Conservation (phyloP, 2,888 invertebrate genomes). For the Morpho achilles region DNA sequence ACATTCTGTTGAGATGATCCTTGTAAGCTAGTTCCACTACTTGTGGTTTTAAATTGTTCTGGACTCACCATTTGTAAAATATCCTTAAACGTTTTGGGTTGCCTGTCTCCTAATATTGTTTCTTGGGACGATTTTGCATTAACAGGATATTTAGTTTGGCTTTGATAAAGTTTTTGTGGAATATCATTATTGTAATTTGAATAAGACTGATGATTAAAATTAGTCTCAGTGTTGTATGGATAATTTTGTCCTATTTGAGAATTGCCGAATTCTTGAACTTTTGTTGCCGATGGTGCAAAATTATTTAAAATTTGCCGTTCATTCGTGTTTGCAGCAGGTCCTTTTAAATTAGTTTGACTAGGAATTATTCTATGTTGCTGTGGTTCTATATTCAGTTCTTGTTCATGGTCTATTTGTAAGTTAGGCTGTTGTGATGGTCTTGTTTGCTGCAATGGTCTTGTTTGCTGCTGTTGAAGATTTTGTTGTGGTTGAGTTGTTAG, state of each 20-base stretch:
- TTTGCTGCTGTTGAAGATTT: background rate
- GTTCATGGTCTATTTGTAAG: slow-evolving; percentile 6
- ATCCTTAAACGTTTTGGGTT: slow-evolving; percentile 20
- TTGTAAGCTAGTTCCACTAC: slow-evolving; percentile 11
- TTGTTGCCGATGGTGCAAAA: slow-evolving; percentile 3
- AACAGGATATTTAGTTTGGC: background rate
- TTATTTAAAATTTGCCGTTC: slow-evolving; percentile 3
- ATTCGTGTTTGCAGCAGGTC: background rate
- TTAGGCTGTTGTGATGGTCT: slow-evolving; percentile 1
- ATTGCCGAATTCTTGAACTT: background rate
- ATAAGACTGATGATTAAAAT: slow-evolving; percentile 1
- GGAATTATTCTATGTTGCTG: slow-evolving; percentile 1
- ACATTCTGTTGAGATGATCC: slow-evolving; percentile 10
- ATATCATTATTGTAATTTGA: background rate
- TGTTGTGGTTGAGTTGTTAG: slow-evolving; percentile 7
- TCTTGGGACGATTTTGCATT: background rate
- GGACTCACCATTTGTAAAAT: slow-evolving; percentile 20
- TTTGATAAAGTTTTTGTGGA: slow-evolving; percentile 2
- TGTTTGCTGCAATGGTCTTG: background rate
- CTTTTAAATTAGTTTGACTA: slow-evolving; percentile 4
- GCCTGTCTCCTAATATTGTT: slow-evolving; percentile 13
- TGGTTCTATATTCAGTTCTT: slow-evolving; percentile 4
- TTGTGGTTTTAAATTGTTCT: slow-evolving; percentile 18
- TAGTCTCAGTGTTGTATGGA: background rate
- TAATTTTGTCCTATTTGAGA: slow-evolving; percentile 3